Percentiles rank a stretch among this genome's conserved stretches.
These are phyloP conservation scores for Pentalonia nigronervosa DNA, from an alignment of 1,140 invertebrate genomes.

Conservation along the genomic window DNA sequence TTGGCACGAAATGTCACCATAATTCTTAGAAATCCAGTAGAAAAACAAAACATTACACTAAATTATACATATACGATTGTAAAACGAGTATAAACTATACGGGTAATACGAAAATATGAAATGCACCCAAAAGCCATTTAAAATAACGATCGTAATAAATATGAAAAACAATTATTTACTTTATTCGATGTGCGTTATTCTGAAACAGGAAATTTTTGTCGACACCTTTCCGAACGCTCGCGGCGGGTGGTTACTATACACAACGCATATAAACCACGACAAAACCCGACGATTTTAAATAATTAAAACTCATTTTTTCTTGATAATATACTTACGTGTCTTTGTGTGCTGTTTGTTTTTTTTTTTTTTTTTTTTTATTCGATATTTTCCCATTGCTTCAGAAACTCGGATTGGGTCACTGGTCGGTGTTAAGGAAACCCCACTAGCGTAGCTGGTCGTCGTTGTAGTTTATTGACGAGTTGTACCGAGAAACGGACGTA, in stretches of 20 bases:
- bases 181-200: not conserved
- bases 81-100: not conserved
- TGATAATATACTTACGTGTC: constrained; percentile 15
- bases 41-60: not conserved
- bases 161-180: constrained; percentile 49
- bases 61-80: not conserved
- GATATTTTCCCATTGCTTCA: not conserved
- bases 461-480: constrained; percentile 35
- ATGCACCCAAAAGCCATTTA: constrained; percentile 40
- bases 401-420: not conserved
- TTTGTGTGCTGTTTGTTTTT: constrained; percentile 12
- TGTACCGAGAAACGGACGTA: not conserved
- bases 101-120: not conserved
- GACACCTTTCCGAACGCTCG: constrained; percentile 41
- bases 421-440: not conserved
- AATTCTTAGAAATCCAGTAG: not conserved
- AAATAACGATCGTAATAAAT: constrained; percentile 56
- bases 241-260: constrained; percentile 20
- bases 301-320: constrained; percentile 17
- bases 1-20: constrained; percentile 8
- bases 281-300: constrained; percentile 19
- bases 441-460: not conserved
- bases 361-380: not conserved
- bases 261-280: not conserved
- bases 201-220: constrained; percentile 54